phyloP scores from a whole-genome alignment of 2,888 invertebrate species.

The Eilema griseolum region DNA sequence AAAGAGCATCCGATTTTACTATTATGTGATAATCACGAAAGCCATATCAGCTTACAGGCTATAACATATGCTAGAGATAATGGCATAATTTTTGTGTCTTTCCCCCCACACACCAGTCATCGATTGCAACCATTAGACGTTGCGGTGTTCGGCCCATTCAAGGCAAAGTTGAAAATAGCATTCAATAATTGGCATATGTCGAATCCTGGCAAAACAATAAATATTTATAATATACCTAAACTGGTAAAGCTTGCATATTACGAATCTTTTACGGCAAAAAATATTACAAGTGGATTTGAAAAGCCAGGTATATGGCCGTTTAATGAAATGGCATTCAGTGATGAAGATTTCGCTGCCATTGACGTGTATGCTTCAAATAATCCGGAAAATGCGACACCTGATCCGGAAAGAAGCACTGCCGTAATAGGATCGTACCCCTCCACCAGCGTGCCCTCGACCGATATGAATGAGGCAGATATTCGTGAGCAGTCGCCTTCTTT shows the following conservation, averaged over 20 bases:
- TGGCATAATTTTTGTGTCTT: not conserved
- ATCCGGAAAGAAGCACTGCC: not conserved
- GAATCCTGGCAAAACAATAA: constrained; percentile 55
- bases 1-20: constrained; percentile 50
- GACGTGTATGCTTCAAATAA: constrained; percentile 11
- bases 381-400: not conserved
- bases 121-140: constrained; percentile 39
- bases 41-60: not conserved
- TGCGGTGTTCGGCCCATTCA: constrained; percentile 52
- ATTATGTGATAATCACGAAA: constrained; percentile 12
- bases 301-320: constrained; percentile 44
- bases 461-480: not conserved
- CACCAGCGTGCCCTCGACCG: not conserved
- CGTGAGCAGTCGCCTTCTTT: not conserved
- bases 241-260: constrained; percentile 45
- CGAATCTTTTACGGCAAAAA: constrained; percentile 51
- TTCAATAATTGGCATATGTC: constrained; percentile 59
- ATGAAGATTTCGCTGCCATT: constrained; percentile 41
- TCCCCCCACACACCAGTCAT: constrained; percentile 7
- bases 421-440: not conserved
- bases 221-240: constrained; percentile 19
- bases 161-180: constrained; percentile 53
- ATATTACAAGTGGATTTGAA: constrained; percentile 60
- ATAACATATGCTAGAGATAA: constrained; percentile 3
- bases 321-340: constrained; percentile 35